Evolutionary conservation across 2,113 vertebrate genomes (phyloP), one percentile per base, ranked within the genome.

Genomic region (Rafetus swinhoei): DNA sequence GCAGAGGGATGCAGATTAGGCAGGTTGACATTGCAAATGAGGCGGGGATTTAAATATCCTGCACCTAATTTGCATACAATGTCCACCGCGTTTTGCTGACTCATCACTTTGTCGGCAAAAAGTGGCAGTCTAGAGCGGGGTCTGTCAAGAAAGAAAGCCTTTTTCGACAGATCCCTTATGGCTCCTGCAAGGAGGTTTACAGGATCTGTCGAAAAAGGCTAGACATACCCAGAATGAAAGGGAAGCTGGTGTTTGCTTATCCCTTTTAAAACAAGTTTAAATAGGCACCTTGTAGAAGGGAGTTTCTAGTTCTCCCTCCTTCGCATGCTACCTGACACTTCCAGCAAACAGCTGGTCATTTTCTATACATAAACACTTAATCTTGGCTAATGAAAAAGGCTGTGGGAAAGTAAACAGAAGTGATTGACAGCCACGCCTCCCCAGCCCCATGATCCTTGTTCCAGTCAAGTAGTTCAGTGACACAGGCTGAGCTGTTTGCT

Each of bases 341-440:
- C 89, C 1, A 4, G 8, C 69, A 12, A 87, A 81, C 91, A 93
- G 91, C 60, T 92, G 56, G 0, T 39, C 21, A 29, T 54, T n/a
- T 4, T 35, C 81, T 92, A 95, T 87, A 89, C 24, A 0, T 87
- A 90, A 45, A 89, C 74, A 59, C 80, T 86, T 89, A 90, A 92
- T 87, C 84, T 94, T 85, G 90, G 77, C 13, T 54, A 85, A 89
- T 54, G 45, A 69, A 24, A 56, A 72, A 90, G 2, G 0, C 93
- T 91, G 94, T 91, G 86, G 32, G 50, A 91, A 50, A 22, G 87
- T 32, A 94, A 95, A 93, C 79, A 85, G 22, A 80, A 72, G 60
- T 62, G 82, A 57, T 29, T 84, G 59, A 52, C 50, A 32, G 50
- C 60, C 35, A 29, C 13, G 29, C 72, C 52, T 69, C 53, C 22